Evolutionary conservation across 2,888 invertebrate species (phyloP), one percentile per base, ranked within the genome.

Genomic region (Buathra laborator): DNA sequence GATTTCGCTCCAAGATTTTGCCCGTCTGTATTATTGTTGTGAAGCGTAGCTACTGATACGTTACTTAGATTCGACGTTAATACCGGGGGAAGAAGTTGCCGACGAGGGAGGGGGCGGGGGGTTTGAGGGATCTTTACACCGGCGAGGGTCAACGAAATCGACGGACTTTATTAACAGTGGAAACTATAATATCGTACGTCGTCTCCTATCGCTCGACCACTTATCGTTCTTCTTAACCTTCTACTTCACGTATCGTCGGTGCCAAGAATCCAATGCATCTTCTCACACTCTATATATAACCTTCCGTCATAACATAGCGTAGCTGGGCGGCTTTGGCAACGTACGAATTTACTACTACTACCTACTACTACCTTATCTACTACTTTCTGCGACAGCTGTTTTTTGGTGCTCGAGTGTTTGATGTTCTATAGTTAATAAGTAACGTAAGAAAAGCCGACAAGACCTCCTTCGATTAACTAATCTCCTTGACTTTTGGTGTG

Each of bases 391-490:
- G 80, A 83, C 85, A 67, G 85, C 83, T 85, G 84, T 80, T 85
- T 75, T 80, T 79, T 82, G 74, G 82, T 83, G 85, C 85, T 85
- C 85, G 85, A 85, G 82, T 85, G 85, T 85, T 76, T 85, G 70
- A 76, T 82, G 79, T 81, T 81, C 53, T 62, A 75, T 75, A 83
- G 19, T 59, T 70, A 51, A 32, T 68, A 66, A 66, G 7, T 66
- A 75, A 66, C 32, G 29, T 29, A 64, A 43, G 7, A 37, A 64
- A 64, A 76, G 66, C 76, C 76, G 76, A 76, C 64, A 64, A 64
- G 48, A 75, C 37, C 32, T 62, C n/a, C 59, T 32, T 24, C 76
- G 76, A 66, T 67, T 72, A 44, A 24, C 32, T 29, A 29, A 66
- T 46, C 48, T 62, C 53, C n/a, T 44, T 59, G 81, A 64, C 51